Evolutionary conservation across 2,888 invertebrate species (phyloP).

Genomic region (Augiades crinisus): DNA sequence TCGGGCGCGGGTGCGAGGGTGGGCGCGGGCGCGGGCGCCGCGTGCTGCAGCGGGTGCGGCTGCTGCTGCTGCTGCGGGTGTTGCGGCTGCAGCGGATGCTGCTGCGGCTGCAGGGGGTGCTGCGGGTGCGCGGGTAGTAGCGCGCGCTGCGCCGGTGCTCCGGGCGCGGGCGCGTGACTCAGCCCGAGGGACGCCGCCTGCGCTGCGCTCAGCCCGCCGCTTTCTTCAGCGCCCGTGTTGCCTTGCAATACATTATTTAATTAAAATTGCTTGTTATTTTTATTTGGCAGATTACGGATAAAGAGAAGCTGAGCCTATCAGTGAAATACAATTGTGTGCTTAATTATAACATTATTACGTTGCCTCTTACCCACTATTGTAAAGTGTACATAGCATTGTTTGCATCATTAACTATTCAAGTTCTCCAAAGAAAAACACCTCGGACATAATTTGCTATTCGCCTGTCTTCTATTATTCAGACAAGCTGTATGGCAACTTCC

Average conservation of each 20-base stretch:
- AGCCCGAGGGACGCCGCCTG: conserved; percentile 60
- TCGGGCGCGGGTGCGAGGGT: conserved; percentile 38
- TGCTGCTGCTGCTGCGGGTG: background rate
- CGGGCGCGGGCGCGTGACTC: conserved; percentile 62
- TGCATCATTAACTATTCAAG: too few relatives aligned
- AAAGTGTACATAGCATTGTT: too few relatives aligned
- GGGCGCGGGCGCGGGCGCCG: conserved; percentile 33
- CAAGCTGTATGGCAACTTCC: too few relatives aligned
- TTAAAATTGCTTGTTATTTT: background rate
- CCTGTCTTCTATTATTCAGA: too few relatives aligned
- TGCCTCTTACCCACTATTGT: too few relatives aligned
- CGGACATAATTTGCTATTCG: too few relatives aligned
- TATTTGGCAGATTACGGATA: too few relatives aligned
- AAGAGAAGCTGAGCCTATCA: too few relatives aligned
- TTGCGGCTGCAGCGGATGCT: background rate
- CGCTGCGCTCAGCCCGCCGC: conserved; percentile 20
- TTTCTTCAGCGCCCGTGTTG: conserved; percentile 31
- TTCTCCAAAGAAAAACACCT: too few relatives aligned
- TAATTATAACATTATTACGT: too few relatives aligned
- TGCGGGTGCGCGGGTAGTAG: conserved; percentile 51
- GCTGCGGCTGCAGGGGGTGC: conserved; percentile 28
- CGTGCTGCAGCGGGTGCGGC: conserved; percentile 29
- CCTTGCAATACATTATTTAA: conserved; percentile 21
- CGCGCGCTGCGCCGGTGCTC: conserved; percentile 50
- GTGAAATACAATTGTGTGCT: too few relatives aligned